Evolutionary conservation across 2,888 invertebrate genomes (phyloP).

Genomic region (Vanessa cardui): DNA sequence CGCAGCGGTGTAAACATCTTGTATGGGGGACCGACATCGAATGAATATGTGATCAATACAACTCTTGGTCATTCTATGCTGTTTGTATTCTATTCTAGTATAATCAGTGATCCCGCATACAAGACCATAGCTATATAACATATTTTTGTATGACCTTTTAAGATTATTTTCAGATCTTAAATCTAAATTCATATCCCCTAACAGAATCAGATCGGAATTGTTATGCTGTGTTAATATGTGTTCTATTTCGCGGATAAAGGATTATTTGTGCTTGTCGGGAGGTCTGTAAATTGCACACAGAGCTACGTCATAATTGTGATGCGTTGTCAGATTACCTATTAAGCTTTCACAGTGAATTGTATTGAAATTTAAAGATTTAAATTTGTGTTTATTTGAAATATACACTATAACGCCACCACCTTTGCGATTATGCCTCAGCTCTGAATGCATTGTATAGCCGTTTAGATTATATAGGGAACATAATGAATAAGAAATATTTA

Average conservation of each 20-base stretch:
- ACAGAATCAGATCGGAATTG: slow-evolving; percentile 10
- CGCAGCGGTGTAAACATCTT: slow-evolving; percentile 10
- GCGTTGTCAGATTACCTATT: slow-evolving; percentile 8
- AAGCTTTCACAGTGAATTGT: slow-evolving; percentile 5
- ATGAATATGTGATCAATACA: slow-evolving; percentile 10
- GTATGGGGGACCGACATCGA: slow-evolving; percentile 9
- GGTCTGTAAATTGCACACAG: slow-evolving; percentile 14
- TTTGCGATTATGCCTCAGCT: slow-evolving; percentile 6
- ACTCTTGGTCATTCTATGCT: neutral
- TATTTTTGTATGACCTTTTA: slow-evolving; percentile 7
- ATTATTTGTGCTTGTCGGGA: slow-evolving; percentile 7
- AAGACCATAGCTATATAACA: slow-evolving; percentile 5
- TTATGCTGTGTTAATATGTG: slow-evolving; percentile 1
- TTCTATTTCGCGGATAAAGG: slow-evolving; percentile 11
- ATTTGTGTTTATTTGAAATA: slow-evolving; percentile 9
- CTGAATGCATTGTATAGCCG: slow-evolving; percentile 7
- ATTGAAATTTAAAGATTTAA: slow-evolving; percentile 1
- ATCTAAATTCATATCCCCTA: slow-evolving; percentile 11
- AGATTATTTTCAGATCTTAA: slow-evolving; percentile 9
- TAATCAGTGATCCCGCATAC: slow-evolving; percentile 3
- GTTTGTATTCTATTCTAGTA: slow-evolving; percentile 13
- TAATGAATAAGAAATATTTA: slow-evolving; percentile 3
- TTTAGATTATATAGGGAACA: slow-evolving; percentile 2
- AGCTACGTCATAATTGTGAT: slow-evolving; percentile 2
- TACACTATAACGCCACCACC: slow-evolving; percentile 4